phyloP scores from a whole-genome alignment of 2,113 vertebrate genomes.

The Pogona vitticeps region DNA sequence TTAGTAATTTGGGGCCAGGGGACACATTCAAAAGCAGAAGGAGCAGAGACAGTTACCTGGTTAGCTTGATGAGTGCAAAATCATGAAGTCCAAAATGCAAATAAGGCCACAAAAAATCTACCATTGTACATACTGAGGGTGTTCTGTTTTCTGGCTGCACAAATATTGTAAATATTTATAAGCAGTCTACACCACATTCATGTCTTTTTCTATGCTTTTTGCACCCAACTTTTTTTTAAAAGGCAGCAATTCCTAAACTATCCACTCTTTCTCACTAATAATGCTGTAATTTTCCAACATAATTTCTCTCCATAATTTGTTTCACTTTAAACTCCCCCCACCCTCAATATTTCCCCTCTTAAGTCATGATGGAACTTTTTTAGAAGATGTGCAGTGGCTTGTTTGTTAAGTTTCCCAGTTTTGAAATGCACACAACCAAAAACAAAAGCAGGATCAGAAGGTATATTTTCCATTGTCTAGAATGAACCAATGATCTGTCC shows the following conservation, averaged over 20 bases:
- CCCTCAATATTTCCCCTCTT: neutral
- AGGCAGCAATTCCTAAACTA: neutral
- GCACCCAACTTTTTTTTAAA: neutral
- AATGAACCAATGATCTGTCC: neutral
- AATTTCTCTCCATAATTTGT: no score
- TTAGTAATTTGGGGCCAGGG: neutral
- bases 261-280: neutral
- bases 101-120: neutral
- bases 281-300: no score
- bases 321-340: no score
- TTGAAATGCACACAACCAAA: neutral
- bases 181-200: neutral
- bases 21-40: neutral
- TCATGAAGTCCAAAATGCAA: neutral
- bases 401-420: neutral
- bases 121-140: no score
- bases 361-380: neutral
- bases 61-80: neutral
- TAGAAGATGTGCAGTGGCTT: neutral
- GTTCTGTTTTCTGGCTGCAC: no score
- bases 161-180: no score
- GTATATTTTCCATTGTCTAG: neutral
- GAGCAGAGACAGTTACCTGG: neutral
- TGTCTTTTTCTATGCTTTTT: neutral
- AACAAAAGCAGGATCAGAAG: neutral